Base-by-base conservation (phyloP, 2,888 invertebrate genomes). In the Scelioninae gen. 1 region DNA sequence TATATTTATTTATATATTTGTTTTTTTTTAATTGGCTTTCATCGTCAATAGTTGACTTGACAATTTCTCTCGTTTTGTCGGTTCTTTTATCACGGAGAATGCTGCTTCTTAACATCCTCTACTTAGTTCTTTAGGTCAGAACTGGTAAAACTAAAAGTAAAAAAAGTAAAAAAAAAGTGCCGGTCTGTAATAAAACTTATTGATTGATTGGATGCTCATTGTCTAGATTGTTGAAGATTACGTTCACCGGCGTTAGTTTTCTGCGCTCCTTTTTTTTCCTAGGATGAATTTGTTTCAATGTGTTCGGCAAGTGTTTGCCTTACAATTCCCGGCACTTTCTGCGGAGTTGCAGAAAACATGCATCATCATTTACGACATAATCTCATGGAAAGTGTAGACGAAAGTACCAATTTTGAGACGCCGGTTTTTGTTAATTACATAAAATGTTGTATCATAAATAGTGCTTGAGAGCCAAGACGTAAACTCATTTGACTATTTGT, bases 361-460 rank as follows among this genome's bases (percentile, higher is more conserved):
- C 74, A 68, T 74, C 71, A 74, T 80, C 79, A 62, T 68, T 62
- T 80, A 62, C 68, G 32, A 55, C 72, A 72, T 47, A 78, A 60
- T 63, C 43, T 63, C 56, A 43, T 71, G 47, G 71, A 78, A 71
- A 78, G 65, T 55, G 56, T 29, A 56, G 58, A 71, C 63, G 63
- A 62, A 56, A 78, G 47, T 63, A 56, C 63, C 29, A 55, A 71
- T 56, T 63, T 71, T 55, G 23, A 65, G 58, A 8, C n/a, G 23
- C 58, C n/a, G 23, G 56, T 79, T 72, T 49, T 79, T 55, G 63
- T 65, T 78, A 43, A 62, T 68, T 68, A 53, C 23, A 45, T 43
- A 76, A 56, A 56, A 56, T 32, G 38, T 56, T 65, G 47, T 43
- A 43, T 60, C 62, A 38, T 40, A 15, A 11, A 10, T 15, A n/a